phyloP scores from a whole-genome alignment of 2,797 vertebrate genomes.

The Platyrinchus mystaceus region DNA sequence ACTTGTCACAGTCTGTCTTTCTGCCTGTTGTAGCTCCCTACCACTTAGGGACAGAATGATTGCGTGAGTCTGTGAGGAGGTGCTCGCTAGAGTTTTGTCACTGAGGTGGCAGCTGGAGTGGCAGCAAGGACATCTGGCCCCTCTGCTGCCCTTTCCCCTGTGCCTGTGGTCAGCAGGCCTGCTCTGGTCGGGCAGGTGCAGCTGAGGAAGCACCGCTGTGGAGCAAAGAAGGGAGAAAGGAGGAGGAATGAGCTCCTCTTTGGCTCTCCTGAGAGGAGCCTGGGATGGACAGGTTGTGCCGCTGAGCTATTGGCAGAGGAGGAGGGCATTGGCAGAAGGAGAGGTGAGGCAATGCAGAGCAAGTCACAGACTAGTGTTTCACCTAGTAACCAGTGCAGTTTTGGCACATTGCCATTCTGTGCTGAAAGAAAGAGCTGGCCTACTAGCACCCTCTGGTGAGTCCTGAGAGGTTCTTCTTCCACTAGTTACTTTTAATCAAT shows the following conservation, averaged over 20 bases:
- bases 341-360: not conserved
- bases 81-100: not conserved
- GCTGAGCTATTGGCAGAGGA: not conserved
- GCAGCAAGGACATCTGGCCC: not conserved
- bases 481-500: not conserved
- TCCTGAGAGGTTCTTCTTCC: not conserved
- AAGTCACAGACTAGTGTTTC: not conserved
- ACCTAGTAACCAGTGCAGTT: not conserved
- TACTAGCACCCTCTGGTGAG: constrained; percentile 5
- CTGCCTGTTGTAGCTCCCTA: not conserved
- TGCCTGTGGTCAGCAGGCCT: not conserved
- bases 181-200: not conserved
- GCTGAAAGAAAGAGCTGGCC: not conserved
- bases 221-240: not conserved
- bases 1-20: not conserved
- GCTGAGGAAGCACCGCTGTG: not conserved
- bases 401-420: not conserved
- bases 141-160: not conserved
- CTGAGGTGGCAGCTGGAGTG: not conserved
- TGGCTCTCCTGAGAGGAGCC: not conserved
- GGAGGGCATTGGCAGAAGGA: not conserved
- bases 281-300: no score
- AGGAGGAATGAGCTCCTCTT: rapidly evolving
- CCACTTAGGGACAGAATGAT: not conserved
- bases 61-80: not conserved